These are phyloP conservation scores for Lordiphosa fenestrarum DNA, from an alignment of 2,888 invertebrate genomes.

Conservation along the genomic window DNA sequence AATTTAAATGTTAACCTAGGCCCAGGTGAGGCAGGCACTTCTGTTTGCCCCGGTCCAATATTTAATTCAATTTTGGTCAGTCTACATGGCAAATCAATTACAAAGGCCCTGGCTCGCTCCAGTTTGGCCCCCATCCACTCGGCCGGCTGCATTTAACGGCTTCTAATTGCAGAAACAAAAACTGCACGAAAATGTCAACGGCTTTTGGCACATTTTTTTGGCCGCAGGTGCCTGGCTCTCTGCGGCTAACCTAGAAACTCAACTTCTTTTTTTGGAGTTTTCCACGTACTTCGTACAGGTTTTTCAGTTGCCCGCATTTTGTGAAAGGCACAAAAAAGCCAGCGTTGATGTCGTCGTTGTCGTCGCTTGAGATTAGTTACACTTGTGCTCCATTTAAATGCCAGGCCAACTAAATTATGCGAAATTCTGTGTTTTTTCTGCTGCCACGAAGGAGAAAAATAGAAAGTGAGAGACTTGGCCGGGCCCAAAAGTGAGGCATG, in stretches of 20 bases:
- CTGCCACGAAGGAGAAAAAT: constrained; percentile 6
- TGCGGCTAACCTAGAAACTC: constrained; percentile 66
- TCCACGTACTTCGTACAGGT: constrained; percentile 46
- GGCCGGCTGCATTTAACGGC: constrained; percentile 46
- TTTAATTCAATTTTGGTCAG: constrained; percentile 37
- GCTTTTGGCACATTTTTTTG: constrained; percentile 50
- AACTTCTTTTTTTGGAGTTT: constrained; percentile 19
- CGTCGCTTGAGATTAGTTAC: constrained; percentile 70
- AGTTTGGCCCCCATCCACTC: constrained; percentile 18
- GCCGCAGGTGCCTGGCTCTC: constrained; percentile 58
- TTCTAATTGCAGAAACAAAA: constrained; percentile 58
- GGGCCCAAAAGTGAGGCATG: neutral
- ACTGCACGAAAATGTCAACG: constrained; percentile 69
- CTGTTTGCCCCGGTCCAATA: constrained; percentile 28
- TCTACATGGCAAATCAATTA: constrained; percentile 61
- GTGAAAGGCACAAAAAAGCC: constrained; percentile 58
- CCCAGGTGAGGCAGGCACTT: constrained; percentile 11
- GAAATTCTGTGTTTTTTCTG: constrained; percentile 49
- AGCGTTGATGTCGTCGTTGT: constrained; percentile 40
- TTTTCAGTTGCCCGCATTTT: constrained; percentile 46
- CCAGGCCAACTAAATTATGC: constrained; percentile 74
- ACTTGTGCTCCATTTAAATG: constrained; percentile 76
- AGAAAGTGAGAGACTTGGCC: constrained; percentile 13
- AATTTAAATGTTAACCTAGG: constrained; percentile 41
- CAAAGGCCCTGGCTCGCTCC: constrained; percentile 33